phyloP scores from a whole-genome alignment of 2,888 invertebrate genomes.

The Spodoptera picta region DNA sequence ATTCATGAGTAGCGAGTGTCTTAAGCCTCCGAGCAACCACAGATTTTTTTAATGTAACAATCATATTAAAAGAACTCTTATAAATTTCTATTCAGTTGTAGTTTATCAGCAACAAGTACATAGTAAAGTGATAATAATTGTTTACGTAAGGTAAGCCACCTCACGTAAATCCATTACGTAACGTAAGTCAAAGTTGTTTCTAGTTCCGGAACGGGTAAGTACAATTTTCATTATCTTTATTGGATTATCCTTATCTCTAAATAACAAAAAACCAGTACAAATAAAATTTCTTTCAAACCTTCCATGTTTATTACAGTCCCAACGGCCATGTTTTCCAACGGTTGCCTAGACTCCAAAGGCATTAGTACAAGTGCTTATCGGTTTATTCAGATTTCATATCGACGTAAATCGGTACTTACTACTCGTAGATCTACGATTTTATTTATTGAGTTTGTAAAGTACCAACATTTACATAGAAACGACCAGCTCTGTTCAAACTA shows the following conservation, averaged over 20 bases:
- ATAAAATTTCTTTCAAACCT: slow-evolving; percentile 12
- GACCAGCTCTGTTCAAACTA: slow-evolving; percentile 28
- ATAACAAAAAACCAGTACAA: slow-evolving; percentile 10
- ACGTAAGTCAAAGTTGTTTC: slow-evolving; percentile 21
- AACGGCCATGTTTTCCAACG: slow-evolving; percentile 12
- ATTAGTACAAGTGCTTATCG: slow-evolving; percentile 17
- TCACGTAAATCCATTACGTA: slow-evolving; percentile 4
- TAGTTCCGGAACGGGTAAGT: slow-evolving; percentile 14
- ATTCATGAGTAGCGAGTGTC: too few relatives aligned
- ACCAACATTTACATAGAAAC: slow-evolving; percentile 30
- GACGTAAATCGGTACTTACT: slow-evolving; percentile 23
- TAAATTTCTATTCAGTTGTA: too few relatives aligned
- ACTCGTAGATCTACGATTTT: slow-evolving; percentile 21
- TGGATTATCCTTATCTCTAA: slow-evolving; percentile 26
- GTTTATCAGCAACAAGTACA: background rate
- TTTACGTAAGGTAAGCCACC: background rate
- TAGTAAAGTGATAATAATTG: slow-evolving; percentile 1
- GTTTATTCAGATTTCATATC: slow-evolving; percentile 28
- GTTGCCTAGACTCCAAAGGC: slow-evolving; percentile 20
- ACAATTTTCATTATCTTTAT: slow-evolving; percentile 41
- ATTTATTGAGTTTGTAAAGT: slow-evolving; percentile 28
- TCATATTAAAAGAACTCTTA: too few relatives aligned
- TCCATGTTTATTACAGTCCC: slow-evolving; percentile 18
- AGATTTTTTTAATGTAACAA: too few relatives aligned
- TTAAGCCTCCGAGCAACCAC: too few relatives aligned